Base-by-base conservation (phyloP, 1,140 invertebrate species). In the Goniozus legneri region DNA sequence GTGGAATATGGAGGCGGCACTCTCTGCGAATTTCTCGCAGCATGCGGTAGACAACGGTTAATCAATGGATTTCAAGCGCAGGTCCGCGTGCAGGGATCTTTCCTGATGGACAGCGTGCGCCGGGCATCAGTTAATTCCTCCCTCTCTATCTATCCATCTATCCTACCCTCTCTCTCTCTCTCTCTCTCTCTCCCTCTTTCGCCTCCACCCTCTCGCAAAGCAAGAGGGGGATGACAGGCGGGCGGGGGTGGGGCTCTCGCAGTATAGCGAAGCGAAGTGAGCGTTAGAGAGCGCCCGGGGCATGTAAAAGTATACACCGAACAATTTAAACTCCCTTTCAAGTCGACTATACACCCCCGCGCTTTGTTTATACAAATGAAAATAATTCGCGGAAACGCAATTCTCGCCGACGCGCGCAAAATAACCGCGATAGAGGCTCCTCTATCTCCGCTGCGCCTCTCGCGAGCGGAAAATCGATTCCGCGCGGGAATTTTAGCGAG, bases 1-100 rank as follows among this genome's bases (percentile, higher is more conserved):
- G n/a, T n/a, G n/a, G n/a, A n/a, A n/a, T n/a, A n/a, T n/a, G n/a
- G n/a, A n/a, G n/a, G n/a, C n/a, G n/a, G n/a, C n/a, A n/a, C n/a
- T n/a, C n/a, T n/a, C n/a, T n/a, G n/a, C n/a, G n/a, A n/a, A n/a
- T 27, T 10, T 27, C 35, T 50, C 50, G 54, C 54, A 57, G 49
- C 52, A 53, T 60, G 56, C 51, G 43, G 50, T 62, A 71, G 70
- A 73, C 69, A 75, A 73, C 67, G 65, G 65, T 73, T 73, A 75
- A 75, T 75, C 70, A 73, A 74, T 75, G 73, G 65, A 67, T 67
- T 72, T 71, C 67, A 71, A 71, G 65, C 65, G 62, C 70, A 73
- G 54, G 42, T 56, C 61, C 64, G 62, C 65, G 63, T 60, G 62
- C 57, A 61, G 58, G 64, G 58, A 72, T 73, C 68, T 71, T 73